Percentiles rank a stretch among this genome's conserved stretches.
phyloP scores from a whole-genome alignment of 2,113 vertebrate species.

The Vimba vimba region DNA sequence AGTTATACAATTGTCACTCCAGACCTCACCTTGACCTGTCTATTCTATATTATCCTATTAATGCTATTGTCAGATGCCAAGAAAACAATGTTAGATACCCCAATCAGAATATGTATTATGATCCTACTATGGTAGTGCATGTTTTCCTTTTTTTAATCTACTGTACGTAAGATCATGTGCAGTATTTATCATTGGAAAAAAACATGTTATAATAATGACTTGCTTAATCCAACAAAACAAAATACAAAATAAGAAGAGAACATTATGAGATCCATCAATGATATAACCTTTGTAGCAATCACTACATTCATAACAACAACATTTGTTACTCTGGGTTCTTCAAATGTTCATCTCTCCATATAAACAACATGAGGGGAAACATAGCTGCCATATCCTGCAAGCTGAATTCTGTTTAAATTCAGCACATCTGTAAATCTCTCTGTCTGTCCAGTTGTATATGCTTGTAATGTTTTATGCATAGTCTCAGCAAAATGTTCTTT shows the following conservation, averaged over 20 bases:
- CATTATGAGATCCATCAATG: background rate
- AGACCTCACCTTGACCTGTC: constrained; percentile 31
- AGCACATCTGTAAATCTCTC: constrained; percentile 18
- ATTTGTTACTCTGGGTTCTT: constrained; percentile 1
- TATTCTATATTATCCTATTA: background rate
- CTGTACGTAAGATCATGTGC: background rate
- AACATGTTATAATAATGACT: background rate
- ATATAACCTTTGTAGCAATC: background rate
- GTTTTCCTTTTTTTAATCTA: background rate
- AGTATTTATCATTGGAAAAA: background rate
- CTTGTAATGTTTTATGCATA: constrained; percentile 23
- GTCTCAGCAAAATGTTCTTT: constrained; percentile 25
- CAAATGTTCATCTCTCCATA: constrained; percentile 5
- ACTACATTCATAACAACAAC: background rate
- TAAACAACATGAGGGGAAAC: constrained; percentile 8
- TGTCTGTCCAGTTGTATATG: constrained; percentile 31
- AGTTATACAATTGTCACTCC: too few species aligned
- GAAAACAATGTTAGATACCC: background rate
- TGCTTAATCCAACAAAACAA: background rate
- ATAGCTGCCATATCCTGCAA: background rate
- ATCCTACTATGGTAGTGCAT: background rate
- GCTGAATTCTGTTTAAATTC: constrained; percentile 29
- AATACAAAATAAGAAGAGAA: background rate
- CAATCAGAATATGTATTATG: background rate
- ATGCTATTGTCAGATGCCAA: background rate